Evolutionary conservation across 2,113 vertebrate species (phyloP), one percentile per base, ranked within the genome.

Genomic region (Geococcyx californianus): DNA sequence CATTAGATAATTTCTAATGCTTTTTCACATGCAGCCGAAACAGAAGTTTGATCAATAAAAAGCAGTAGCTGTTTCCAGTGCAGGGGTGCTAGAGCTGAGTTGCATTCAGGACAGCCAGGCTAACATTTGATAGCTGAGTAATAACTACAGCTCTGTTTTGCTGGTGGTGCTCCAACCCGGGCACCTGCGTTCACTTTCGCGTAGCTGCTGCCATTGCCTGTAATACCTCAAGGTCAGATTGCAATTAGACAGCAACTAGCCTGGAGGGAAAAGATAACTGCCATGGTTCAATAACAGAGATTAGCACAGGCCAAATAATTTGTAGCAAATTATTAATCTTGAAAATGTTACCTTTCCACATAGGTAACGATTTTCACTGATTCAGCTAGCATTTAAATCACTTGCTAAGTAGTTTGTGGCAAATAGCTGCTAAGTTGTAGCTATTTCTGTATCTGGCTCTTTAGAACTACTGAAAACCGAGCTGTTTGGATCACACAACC

Each of bases 341-440:
- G 18, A 36, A 90, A 80, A 67, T 36, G 33, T 56, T 84, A 45
- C 49, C 44, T 69, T 85, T 89, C 90, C 84, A 59, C 70, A 49
- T 66, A 85, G 77, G 75, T 80, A 90, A 81, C 51, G 66, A 90
- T 95, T 96, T 91, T 96, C 51, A 45, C 19, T 75, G 74, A 70
- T 36, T 92, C 72, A 54, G 3, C 11, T 52, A 75, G 68, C 64
- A 80, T 91, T 94, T 90, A 83, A 96, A 93, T 90, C 74, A 82
- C 77, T 55, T 44, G 36, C 42, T 93, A 79, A 93, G 62, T 31
- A 93, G 56, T 73, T 60, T 89, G 59, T 73, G 62, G 47, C 44
- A 94, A 93, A 94, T 45, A 84, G 79, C 73, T 66, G 52, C 93
- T 92, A 95, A 93, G 79, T 93, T 74, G 87, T 80, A 93, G 87